These are phyloP conservation scores for Arctocebus calabarensis DNA, from an alignment of 2,797 vertebrate species.

Conservation along the genomic window DNA sequence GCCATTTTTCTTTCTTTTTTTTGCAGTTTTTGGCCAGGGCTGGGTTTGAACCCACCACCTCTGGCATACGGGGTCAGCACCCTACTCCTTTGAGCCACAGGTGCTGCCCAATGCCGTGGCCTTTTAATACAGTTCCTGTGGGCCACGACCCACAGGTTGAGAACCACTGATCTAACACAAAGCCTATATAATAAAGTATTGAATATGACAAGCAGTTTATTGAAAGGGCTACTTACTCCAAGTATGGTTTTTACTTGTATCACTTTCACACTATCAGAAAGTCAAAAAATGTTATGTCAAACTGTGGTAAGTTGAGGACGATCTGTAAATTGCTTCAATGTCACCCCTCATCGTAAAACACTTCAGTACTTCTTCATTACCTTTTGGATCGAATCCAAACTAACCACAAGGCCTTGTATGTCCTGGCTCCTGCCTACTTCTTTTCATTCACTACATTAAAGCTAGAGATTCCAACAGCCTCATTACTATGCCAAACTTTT, in stretches of 20 bases:
- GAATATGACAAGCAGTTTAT: background rate
- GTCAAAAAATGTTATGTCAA: background rate
- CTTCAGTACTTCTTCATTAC: background rate
- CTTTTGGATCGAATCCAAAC: background rate
- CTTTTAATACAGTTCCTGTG: no score
- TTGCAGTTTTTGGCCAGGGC: no score
- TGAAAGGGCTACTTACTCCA: background rate
- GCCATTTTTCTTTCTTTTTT: no score
- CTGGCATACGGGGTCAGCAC: no score
- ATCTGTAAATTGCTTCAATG: background rate
- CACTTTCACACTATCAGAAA: background rate
- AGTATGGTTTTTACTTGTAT: background rate
- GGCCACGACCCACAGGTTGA: no score
- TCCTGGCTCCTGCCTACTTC: background rate
- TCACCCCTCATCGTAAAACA: background rate
- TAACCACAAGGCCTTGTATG: background rate
- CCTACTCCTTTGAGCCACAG: no score
- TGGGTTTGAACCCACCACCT: no score
- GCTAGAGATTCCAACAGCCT: background rate
- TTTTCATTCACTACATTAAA: background rate
- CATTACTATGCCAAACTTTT: background rate
- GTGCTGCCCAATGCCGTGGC: no score
- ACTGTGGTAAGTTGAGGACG: background rate
- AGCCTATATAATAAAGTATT: background rate
- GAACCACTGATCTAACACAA: background rate